phyloP scores from a whole-genome alignment of 2,797 vertebrate species.

The Nothura maculosa region DNA sequence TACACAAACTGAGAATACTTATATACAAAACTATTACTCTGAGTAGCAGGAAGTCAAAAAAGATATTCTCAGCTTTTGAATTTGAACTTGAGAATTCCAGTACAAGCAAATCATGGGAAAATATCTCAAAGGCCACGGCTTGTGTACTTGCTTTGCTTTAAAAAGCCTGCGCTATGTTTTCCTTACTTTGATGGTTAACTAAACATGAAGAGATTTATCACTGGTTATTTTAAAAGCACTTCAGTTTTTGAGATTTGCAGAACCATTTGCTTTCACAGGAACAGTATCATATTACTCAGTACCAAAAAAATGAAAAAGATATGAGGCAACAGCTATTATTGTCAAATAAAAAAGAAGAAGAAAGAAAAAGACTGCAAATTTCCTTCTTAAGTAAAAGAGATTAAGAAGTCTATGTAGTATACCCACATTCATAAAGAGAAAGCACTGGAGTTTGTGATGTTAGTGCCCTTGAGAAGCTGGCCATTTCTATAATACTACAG shows the following conservation, averaged over 20 bases:
- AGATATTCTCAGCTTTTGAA: constrained; percentile 61
- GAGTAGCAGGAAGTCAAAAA: constrained; percentile 62
- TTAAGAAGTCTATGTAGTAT: not conserved
- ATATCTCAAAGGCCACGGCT: not conserved
- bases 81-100: constrained; percentile 46
- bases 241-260: constrained; percentile 12
- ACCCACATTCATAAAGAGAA: not conserved
- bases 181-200: constrained; percentile 48
- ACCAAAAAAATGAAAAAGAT: not conserved
- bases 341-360: not conserved
- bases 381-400: not conserved
- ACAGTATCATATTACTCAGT: not conserved
- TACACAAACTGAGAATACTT: constrained; percentile 31
- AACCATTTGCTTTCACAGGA: not conserved
- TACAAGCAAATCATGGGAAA: constrained; percentile 64
- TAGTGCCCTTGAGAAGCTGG: not conserved
- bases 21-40: constrained; percentile 38
- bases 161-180: constrained; percentile 41
- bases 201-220: constrained; percentile 43
- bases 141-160: constrained; percentile 16
- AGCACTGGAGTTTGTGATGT: not conserved
- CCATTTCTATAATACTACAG: not conserved
- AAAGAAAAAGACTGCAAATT: not conserved
- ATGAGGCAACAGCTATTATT: not conserved
- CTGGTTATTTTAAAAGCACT: constrained; percentile 27